Evolutionary conservation across 1,140 invertebrate genomes (phyloP), one percentile per base, ranked within the genome.

Genomic region (Stegodyphus dumicola): DNA sequence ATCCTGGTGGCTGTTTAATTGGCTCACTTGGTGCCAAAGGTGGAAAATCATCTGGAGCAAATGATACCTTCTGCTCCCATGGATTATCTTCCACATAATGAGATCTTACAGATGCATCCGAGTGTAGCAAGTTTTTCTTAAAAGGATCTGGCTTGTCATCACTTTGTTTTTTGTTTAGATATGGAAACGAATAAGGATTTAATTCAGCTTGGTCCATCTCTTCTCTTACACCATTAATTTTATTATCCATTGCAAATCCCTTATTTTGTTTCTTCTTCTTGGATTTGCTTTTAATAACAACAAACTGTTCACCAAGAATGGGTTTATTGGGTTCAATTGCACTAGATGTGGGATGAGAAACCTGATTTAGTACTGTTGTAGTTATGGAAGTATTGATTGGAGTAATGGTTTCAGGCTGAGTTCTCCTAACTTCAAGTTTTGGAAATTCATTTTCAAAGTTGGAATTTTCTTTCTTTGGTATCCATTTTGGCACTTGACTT

Each of bases 1-100:
- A 88, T 1, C 89, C 89, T n/a, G 91, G 89, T 5, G 89, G 89
- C 52, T 51, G 54, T 77, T 49, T 53, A 7, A n/a, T 17, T 48
- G 76, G 67, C 33, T 77, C 71, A 33, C 13, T 49, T 7, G 74
- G 49, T 33, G 67, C 74, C 7, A 87, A 33, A 53, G 80, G 80
- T 33, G 86, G 86, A 67, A 87, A 87, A 75, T 87, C 86, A 73
- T 71, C 79, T 52, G 60, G 77, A 48, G 49, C 84, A 86, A 86
- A 78, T 18, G 53, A 33, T 33, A 65, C 53, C 52, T 52, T 66
- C 11, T 84, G 17, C 15, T 18, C 10, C 84, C 84, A 86, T 6
- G 54, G 48, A 10, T 51, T 17, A 10, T 73, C 70, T 48, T 73
- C 70, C 6, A 51, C 48, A 17, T 15, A 69, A 17, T n/a, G 15